These are phyloP conservation scores for Embidobia sp. DNA, from an alignment of 2,888 invertebrate genomes.

Conservation along the genomic window DNA sequence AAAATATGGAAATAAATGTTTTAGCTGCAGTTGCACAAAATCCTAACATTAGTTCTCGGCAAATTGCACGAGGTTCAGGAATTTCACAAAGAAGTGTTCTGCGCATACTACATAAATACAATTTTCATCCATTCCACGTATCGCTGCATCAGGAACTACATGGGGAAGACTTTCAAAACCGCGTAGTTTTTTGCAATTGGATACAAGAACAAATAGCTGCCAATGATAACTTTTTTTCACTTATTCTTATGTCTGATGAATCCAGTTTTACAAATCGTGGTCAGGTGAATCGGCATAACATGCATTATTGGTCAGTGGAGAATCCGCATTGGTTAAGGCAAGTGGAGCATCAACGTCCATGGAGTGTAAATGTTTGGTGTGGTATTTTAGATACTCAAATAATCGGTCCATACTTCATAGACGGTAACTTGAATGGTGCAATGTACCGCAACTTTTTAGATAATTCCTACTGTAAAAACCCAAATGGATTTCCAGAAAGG, in stretches of 20 bases:
- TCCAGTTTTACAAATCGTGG: slow-evolving; percentile 23
- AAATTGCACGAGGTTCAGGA: slow-evolving; percentile 24
- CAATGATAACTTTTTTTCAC: slow-evolving; percentile 15
- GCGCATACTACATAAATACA: slow-evolving; percentile 22
- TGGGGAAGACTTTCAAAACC: slow-evolving; percentile 29
- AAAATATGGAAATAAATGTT: slow-evolving; percentile 4
- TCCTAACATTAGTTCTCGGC: slow-evolving; percentile 11
- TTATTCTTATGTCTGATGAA: slow-evolving; percentile 26
- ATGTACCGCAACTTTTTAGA: too few species aligned
- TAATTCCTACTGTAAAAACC: too few species aligned
- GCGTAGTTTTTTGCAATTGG: slow-evolving; percentile 22
- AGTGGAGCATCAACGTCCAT: slow-evolving; percentile 23
- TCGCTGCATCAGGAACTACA: slow-evolving; percentile 37
- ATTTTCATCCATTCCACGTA: slow-evolving; percentile 27
- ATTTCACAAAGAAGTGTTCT: slow-evolving; percentile 21
- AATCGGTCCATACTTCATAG: slow-evolving; percentile 14
- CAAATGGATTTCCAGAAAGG: too few species aligned
- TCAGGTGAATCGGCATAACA: slow-evolving; percentile 22
- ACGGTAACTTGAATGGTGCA: slow-evolving; percentile 15
- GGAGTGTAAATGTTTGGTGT: slow-evolving; percentile 27
- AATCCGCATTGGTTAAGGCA: slow-evolving; percentile 21
- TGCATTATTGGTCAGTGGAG: slow-evolving; percentile 26
- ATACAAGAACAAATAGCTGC: slow-evolving; percentile 1
- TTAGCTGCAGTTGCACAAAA: slow-evolving; percentile 33
- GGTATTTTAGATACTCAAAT: slow-evolving; percentile 6